phyloP scores from a whole-genome alignment of 37 sponge, comb jelly and placozoan genomes.

The Eunapius fragilis region DNA sequence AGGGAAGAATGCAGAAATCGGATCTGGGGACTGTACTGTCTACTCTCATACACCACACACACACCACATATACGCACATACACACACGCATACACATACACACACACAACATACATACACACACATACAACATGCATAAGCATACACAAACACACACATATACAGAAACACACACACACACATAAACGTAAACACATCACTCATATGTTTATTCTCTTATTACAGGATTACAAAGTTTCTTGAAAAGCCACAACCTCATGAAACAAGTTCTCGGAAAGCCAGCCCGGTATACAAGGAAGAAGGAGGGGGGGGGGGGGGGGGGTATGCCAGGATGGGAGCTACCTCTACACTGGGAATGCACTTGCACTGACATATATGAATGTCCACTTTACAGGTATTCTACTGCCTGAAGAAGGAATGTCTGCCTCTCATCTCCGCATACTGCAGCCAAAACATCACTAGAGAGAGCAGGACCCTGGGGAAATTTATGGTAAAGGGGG shows the following conservation, averaged over 20 bases:
- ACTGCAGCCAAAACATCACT: constrained; percentile 5
- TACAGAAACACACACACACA: not conserved
- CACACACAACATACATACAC: no score
- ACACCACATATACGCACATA: not conserved
- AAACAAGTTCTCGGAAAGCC: constrained; percentile 75
- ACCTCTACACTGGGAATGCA: no score
- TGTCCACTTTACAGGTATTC: constrained; percentile 60
- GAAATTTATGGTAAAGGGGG: constrained; percentile 71
- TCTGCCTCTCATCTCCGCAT: constrained; percentile 42
- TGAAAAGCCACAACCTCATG: constrained; percentile 73
- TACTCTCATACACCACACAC: not conserved
- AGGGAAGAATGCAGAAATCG: no score
- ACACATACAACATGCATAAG: not conserved
- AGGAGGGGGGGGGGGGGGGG: no score
- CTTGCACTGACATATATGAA: not conserved
- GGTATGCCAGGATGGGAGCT: no score
- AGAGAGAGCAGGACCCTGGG: constrained; percentile 55
- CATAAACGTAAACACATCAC: not conserved
- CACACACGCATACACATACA: not conserved
- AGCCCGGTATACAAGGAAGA: constrained; percentile 53
- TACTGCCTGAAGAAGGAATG: constrained; percentile 67
- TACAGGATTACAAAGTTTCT: constrained; percentile 72
- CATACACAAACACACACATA: not conserved
- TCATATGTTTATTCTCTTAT: not conserved
- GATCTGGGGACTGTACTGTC: not conserved